Percentiles rank a stretch among this genome's conserved stretches.
Conservation (phyloP, 2,113 vertebrate genomes). For the Pimephales promelas region DNA sequence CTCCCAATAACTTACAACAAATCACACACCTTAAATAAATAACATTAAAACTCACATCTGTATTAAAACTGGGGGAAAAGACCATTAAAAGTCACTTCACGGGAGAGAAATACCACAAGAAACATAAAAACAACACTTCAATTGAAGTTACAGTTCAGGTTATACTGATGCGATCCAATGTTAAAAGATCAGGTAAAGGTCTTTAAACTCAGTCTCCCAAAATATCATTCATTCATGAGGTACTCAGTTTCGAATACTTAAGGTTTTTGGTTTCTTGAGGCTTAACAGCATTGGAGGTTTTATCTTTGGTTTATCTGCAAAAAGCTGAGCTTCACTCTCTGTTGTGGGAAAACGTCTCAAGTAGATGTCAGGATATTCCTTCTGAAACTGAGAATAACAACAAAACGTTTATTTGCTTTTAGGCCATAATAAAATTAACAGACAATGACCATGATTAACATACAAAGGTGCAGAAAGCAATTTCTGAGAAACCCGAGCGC, state of each 20-base stretch:
- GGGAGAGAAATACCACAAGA: background rate
- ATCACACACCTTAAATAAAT: slow-evolving; percentile 26
- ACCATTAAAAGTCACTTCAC: background rate
- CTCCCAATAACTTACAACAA: slow-evolving; percentile 30
- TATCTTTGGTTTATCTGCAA: slow-evolving; percentile 87
- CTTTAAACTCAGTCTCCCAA: background rate
- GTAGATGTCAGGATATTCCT: slow-evolving; percentile 94
- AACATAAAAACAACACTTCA: background rate
- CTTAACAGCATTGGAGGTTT: slow-evolving; percentile 86
- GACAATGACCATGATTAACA: too few species aligned
- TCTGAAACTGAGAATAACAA: slow-evolving; percentile 84
- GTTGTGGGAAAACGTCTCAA: slow-evolving; percentile 80
- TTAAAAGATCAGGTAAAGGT: background rate
- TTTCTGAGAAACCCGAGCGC: too few species aligned
- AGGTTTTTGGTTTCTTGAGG: slow-evolving; percentile 78
- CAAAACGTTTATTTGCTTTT: background rate
- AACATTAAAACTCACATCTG: slow-evolving; percentile 29
- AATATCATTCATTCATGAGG: background rate
- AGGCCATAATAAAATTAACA: background rate
- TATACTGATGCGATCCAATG: background rate
- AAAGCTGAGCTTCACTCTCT: slow-evolving; percentile 73
- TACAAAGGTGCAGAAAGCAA: too few species aligned
- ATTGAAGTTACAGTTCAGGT: slow-evolving; percentile 4
- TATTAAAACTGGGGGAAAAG: background rate
- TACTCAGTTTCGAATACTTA: slow-evolving; percentile 74